phyloP scores from a whole-genome alignment of 2,888 invertebrate species.

The Leptopilina myrica region DNA sequence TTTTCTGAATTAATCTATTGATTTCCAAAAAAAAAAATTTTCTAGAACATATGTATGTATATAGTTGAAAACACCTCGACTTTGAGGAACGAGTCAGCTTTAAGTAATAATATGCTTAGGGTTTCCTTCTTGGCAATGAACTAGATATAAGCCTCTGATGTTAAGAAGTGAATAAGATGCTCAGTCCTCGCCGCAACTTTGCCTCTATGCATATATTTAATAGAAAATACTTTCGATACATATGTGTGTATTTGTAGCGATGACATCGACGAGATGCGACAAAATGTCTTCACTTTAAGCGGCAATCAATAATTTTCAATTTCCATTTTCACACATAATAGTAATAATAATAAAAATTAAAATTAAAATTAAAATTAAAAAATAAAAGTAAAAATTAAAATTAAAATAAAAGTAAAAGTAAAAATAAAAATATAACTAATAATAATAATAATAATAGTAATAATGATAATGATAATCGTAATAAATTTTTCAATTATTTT shows the following conservation, averaged over 20 bases:
- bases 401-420: too few species aligned
- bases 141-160: slow-evolving; percentile 69
- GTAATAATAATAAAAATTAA: too few species aligned
- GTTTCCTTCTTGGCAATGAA: slow-evolving; percentile 73
- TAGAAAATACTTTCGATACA: not conserved
- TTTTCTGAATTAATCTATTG: too few species aligned
- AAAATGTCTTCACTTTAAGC: not conserved
- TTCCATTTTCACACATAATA: too few species aligned
- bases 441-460: too few species aligned
- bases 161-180: slow-evolving; percentile 67
- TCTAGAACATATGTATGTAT: not conserved
- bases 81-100: slow-evolving; percentile 64
- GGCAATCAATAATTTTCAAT: too few species aligned
- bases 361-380: too few species aligned
- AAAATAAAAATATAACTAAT: too few species aligned
- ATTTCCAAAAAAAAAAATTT: slow-evolving; percentile 2
- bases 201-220: slow-evolving; percentile 28
- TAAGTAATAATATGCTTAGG: slow-evolving; percentile 73
- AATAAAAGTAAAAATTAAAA: too few species aligned
- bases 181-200: slow-evolving; percentile 59
- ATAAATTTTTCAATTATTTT: too few species aligned
- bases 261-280: slow-evolving; percentile 28
- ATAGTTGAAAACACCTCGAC: slow-evolving; percentile 59
- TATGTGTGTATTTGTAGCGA: slow-evolving; percentile 2
- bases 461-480: too few species aligned